Conservation (phyloP, 2,888 invertebrate genomes). For the Zeuzera pyrina region DNA sequence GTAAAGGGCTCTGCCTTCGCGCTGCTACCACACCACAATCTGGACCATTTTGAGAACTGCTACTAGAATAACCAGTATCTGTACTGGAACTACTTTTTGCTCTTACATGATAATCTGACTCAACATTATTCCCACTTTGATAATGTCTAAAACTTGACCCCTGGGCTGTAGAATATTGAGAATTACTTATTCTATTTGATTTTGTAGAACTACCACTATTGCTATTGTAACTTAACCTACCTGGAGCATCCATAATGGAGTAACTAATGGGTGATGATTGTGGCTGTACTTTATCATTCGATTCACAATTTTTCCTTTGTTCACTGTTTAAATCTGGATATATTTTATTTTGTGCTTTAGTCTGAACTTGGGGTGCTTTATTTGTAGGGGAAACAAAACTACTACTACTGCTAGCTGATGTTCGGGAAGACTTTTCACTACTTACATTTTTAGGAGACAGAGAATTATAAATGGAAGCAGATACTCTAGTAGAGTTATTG, state of each 20-base stretch:
- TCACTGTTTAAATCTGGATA: conserved; percentile 78
- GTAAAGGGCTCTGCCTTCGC: conserved; percentile 78
- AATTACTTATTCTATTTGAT: conserved; percentile 57
- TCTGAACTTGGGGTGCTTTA: conserved; percentile 75
- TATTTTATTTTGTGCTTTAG: conserved; percentile 84
- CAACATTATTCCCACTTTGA: conserved; percentile 73
- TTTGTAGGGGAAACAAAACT: conserved; percentile 71
- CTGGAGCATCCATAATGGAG: conserved; percentile 81
- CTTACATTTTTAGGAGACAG: conserved; percentile 51
- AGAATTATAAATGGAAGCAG: conserved; percentile 53
- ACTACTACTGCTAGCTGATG: conserved; percentile 43
- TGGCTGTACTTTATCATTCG: conserved; percentile 63
- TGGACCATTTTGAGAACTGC: conserved; percentile 76
- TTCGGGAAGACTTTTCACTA: conserved; percentile 49
- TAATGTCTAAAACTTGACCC: conserved; percentile 75
- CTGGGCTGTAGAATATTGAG: conserved; percentile 67
- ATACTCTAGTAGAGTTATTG: conserved; percentile 59
- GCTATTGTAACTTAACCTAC: conserved; percentile 74
- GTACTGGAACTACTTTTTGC: conserved; percentile 76
- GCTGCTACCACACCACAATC: conserved; percentile 78
- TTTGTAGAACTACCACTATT: conserved; percentile 67
- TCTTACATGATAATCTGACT: conserved; percentile 75
- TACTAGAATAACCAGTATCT: conserved; percentile 76
- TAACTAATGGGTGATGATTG: conserved; percentile 84
- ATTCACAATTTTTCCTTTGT: conserved; percentile 71